Percentiles rank a stretch among this genome's conserved stretches.
phyloP scores from a whole-genome alignment of 2,797 vertebrate species.

The Pterois miles region DNA sequence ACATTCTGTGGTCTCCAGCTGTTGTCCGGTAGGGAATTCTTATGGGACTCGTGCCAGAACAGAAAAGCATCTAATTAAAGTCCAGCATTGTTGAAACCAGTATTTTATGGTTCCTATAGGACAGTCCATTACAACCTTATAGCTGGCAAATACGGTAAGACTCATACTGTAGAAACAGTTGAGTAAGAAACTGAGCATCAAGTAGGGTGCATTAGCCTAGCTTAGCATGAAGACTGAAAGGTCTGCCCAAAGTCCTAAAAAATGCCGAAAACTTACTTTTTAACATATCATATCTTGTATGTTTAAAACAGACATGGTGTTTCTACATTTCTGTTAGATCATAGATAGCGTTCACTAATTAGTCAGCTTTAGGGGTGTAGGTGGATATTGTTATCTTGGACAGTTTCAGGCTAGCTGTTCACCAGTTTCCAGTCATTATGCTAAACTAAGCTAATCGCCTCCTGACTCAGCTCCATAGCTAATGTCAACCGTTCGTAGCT shows the following conservation, averaged over 20 bases:
- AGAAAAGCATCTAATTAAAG: slow-evolving; percentile 21
- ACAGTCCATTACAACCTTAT: neutral
- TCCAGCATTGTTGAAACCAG: neutral
- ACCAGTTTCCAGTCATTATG: too few relatives aligned
- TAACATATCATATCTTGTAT: neutral
- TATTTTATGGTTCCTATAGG: slow-evolving; percentile 6
- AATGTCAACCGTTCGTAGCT: too few relatives aligned
- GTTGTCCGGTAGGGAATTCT: slow-evolving; percentile 17
- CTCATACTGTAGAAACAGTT: neutral
- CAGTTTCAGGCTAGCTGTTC: too few relatives aligned
- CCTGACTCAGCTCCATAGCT: too few relatives aligned
- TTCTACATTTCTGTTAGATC: neutral
- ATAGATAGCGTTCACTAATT: neutral
- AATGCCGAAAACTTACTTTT: neutral
- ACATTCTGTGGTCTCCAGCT: slow-evolving; percentile 61
- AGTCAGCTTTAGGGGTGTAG: too few relatives aligned
- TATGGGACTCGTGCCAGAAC: neutral
- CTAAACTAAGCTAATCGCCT: too few relatives aligned
- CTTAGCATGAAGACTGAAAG: neutral
- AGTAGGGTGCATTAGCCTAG: neutral
- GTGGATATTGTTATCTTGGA: too few relatives aligned
- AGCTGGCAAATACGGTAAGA: neutral
- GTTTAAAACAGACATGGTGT: neutral
- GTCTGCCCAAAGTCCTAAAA: neutral
- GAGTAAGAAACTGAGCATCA: neutral